phyloP scores from a whole-genome alignment of 1,140 invertebrate species.

The Mamestra configurata region DNA sequence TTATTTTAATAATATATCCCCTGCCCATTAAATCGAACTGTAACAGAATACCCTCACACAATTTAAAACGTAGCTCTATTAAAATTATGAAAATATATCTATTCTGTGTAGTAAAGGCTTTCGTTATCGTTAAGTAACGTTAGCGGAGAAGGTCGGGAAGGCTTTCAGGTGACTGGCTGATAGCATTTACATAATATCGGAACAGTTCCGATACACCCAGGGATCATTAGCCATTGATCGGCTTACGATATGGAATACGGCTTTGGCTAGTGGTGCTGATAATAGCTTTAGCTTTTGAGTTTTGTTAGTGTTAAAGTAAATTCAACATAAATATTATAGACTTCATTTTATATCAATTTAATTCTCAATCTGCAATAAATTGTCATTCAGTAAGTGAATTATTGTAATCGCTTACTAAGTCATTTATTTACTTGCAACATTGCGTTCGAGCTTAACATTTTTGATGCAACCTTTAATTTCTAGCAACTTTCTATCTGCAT shows the following conservation, averaged over 20 bases:
- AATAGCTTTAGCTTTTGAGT: conserved; percentile 30
- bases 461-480: too few species aligned
- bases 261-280: conserved; percentile 28
- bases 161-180: conserved; percentile 71
- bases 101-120: conserved; percentile 34
- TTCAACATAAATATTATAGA: too few species aligned
- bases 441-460: too few species aligned
- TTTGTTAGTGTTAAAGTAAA: too few species aligned
- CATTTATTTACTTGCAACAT: too few species aligned
- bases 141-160: conserved; percentile 63
- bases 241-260: conserved; percentile 70
- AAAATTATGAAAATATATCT: conserved; percentile 55
- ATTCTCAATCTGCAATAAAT: too few species aligned
- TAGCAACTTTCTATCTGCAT: too few species aligned
- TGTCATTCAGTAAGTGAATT: too few species aligned
- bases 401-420: too few species aligned
- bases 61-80: conserved; percentile 45
- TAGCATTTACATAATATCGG: conserved; percentile 81
- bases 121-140: conserved; percentile 61
- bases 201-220: conserved; percentile 70
- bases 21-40: not conserved
- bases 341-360: too few species aligned
- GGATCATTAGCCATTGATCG: conserved; percentile 77
- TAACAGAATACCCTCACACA: conserved; percentile 29
- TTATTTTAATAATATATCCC: not conserved